Conservation (phyloP, 1,140 invertebrate genomes). For the Zaprionus davidi region DNA sequence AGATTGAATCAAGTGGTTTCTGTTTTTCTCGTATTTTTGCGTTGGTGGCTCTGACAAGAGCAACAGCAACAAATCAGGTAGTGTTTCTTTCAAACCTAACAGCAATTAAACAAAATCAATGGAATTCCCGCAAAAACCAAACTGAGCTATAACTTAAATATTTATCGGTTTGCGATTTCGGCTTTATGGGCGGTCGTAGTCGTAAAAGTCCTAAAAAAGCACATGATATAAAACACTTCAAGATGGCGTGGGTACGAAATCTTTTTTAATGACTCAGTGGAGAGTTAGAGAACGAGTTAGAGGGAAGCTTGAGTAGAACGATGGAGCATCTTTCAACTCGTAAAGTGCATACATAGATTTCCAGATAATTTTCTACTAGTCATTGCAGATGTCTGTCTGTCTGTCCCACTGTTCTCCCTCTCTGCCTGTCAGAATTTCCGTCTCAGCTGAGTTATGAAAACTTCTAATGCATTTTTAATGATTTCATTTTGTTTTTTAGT, state of each 20-base stretch:
- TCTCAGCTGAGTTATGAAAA: slow-evolving; percentile 16
- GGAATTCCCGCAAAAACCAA: slow-evolving; percentile 10
- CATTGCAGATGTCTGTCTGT: slow-evolving; percentile 68
- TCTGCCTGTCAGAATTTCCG: slow-evolving; percentile 54
- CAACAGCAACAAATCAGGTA: slow-evolving; percentile 13
- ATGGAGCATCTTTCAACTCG: slow-evolving; percentile 30
- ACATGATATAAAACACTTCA: slow-evolving; percentile 51
- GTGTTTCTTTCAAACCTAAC: slow-evolving; percentile 25
- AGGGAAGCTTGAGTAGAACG: background rate
- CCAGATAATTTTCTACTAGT: slow-evolving; percentile 54
- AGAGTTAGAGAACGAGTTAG: slow-evolving; percentile 8
- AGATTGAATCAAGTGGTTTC: slow-evolving; percentile 22
- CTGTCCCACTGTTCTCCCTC: background rate
- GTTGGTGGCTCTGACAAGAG: slow-evolving; percentile 30
- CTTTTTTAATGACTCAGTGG: slow-evolving; percentile 39
- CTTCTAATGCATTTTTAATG: slow-evolving; percentile 78
- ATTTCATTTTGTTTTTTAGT: slow-evolving; percentile 30
- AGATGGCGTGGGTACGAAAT: slow-evolving; percentile 43
- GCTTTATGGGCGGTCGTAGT: slow-evolving; percentile 18
- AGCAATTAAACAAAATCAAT: slow-evolving; percentile 25
- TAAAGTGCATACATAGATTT: slow-evolving; percentile 13
- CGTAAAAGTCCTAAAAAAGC: slow-evolving; percentile 40
- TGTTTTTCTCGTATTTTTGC: slow-evolving; percentile 26
- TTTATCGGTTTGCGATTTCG: slow-evolving; percentile 54
- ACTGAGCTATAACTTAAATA: slow-evolving; percentile 34